Conservation (phyloP, 2,888 invertebrate genomes). For the Drosophila subquinaria region DNA sequence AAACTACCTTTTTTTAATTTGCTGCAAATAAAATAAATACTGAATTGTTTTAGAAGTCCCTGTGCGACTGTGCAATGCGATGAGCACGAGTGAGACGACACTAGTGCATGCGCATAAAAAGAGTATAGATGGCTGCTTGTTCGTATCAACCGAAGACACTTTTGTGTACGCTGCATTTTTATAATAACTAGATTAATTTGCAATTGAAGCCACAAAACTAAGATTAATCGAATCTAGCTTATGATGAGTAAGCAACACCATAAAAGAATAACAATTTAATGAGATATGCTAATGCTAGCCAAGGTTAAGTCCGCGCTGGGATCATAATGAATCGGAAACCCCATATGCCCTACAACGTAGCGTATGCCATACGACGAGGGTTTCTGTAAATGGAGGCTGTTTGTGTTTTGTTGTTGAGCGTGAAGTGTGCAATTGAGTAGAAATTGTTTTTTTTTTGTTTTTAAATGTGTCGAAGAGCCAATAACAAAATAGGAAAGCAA, state of each 20-base stretch:
- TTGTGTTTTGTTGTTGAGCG: conserved; percentile 77
- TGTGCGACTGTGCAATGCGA: conserved; percentile 11
- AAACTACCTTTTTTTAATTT: background rate
- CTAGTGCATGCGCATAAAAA: conserved; percentile 44
- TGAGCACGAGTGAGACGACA: conserved; percentile 50
- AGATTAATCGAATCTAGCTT: background rate
- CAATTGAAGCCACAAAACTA: background rate
- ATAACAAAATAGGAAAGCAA: conserved; percentile 40
- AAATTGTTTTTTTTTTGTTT: conserved; percentile 55
- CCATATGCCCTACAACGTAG: conserved; percentile 32
- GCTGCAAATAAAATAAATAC: conserved; percentile 1
- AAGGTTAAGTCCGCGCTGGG: background rate
- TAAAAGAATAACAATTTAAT: too few relatives aligned
- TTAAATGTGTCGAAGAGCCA: conserved; percentile 67
- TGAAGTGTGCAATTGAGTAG: conserved; percentile 75
- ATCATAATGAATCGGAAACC: background rate
- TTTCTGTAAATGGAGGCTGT: conserved; percentile 75
- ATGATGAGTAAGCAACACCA: background rate
- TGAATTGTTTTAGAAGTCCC: background rate
- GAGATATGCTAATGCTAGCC: too few relatives aligned
- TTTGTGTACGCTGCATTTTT: conserved; percentile 39
- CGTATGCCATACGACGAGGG: conserved; percentile 65
- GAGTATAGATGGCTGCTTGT: conserved; percentile 66
- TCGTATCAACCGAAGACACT: conserved; percentile 1
- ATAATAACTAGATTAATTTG: background rate